Base-by-base conservation (phyloP, 2,888 invertebrate genomes). In the Xylota segnis region DNA sequence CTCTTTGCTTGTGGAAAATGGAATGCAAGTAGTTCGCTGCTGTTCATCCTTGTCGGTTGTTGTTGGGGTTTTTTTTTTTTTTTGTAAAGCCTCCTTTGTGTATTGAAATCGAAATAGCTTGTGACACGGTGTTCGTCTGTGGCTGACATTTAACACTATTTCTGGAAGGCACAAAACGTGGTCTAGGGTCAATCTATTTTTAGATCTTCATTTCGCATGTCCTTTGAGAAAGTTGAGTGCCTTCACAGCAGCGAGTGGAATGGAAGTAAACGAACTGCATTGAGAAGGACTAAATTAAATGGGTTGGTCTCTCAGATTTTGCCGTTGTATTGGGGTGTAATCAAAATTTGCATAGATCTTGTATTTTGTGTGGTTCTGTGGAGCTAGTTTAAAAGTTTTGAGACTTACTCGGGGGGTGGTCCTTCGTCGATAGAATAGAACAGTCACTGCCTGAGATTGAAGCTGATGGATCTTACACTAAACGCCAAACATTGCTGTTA, bases 121-220 rank as follows among this genome's bases (percentile, higher is more conserved):
- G 59, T 83, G 77, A 78, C 83, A 72, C 45, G 77, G 78, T 83
- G 78, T 78, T 23, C 66, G 77, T 66, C 83, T 83, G 83, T 18
- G 58, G 66, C 50, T 78, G 83, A 78, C 83, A 83, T 83, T 83
- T 72, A 61, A 83, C 83, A 83, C 83, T 78, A 83, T 77, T 72
- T 83, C 83, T 78, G 65, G 34, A 83, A 68, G 72, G 83, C 77
- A 83, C 37, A 71, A 70, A 71, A 52, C 70, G 47, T 58, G 56
- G 78, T 59, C 72, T 61, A 61, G 72, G 83, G 83, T 83, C 83
- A 83, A 78, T 83, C 66, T 72, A 72, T 72, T 77, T 72, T 61
- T 12, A 76, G 52, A 71, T 56, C 12, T 16, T 23, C 27, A 18
- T 40, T 72, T 27, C 5, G 63, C n/a, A 14, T 59, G 58, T 72